Conservation (phyloP, 2,797 vertebrate species). For the Lemur catta region DNA sequence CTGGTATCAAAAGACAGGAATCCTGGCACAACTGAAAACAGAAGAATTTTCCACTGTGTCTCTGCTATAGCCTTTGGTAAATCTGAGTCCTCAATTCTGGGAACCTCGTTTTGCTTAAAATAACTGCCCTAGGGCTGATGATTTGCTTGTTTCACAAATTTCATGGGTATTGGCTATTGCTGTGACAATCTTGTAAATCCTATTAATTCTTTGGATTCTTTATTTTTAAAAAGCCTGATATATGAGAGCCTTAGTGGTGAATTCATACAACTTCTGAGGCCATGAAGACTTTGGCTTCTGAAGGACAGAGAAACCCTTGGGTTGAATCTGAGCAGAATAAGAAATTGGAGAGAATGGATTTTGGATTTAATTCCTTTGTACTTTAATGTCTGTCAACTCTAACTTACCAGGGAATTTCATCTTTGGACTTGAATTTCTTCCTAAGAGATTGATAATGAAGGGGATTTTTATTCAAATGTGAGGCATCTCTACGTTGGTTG, state of each 20-base stretch:
- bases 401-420: not conserved
- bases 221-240: not conserved
- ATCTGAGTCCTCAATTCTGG: not conserved
- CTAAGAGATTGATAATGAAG: not conserved
- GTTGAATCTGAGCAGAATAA: not conserved
- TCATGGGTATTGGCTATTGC: not conserved
- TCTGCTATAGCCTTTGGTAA: not conserved
- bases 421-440: not conserved
- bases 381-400: not conserved
- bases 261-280: not conserved
- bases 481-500: not conserved
- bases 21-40: not conserved
- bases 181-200: not conserved
- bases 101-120: conserved; percentile 34
- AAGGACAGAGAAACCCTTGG: not conserved
- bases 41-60: conserved; percentile 1
- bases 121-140: not conserved
- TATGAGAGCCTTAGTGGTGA: not conserved
- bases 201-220: not conserved
- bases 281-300: not conserved
- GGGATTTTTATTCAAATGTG: conserved; percentile 14
- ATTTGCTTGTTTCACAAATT: conserved; percentile 25
- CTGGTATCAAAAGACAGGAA: not conserved
- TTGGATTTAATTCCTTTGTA: not conserved
- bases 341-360: not conserved